Percentiles rank a stretch among this genome's conserved stretches.
Conservation (phyloP, 1,140 invertebrate genomes). For the Micrasema longulum region DNA sequence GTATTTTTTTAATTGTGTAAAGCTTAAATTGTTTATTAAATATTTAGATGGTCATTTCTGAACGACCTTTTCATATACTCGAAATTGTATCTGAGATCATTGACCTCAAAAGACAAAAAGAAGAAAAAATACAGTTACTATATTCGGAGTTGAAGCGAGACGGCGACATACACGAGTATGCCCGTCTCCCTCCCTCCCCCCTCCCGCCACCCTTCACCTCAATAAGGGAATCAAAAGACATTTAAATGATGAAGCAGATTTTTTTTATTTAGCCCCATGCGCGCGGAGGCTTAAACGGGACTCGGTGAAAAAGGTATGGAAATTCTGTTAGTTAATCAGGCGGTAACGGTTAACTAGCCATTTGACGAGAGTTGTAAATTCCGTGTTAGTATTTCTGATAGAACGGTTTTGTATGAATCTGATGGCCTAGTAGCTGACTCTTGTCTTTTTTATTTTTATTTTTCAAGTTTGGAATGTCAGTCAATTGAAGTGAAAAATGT, state of each 20-base stretch:
- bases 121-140: conserved; percentile 54
- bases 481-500: no score
- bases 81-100: conserved; percentile 44
- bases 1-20: no score
- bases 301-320: no score
- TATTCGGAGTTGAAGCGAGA: conserved; percentile 46
- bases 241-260: conserved; percentile 1
- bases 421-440: no score
- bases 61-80: conserved; percentile 43
- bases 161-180: not conserved
- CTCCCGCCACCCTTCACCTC: not conserved
- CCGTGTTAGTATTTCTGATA: no score
- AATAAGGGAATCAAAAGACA: not conserved
- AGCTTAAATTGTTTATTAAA: no score
- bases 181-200: not conserved
- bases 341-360: no score
- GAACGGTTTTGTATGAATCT: no score
- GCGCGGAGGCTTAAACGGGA: not conserved
- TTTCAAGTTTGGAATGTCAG: no score
- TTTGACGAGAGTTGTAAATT: no score
- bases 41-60: conserved; percentile 13
- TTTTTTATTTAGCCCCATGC: not conserved
- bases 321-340: no score
- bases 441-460: no score
- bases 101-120: conserved; percentile 53